Evolutionary conservation across 2,797 vertebrate species (phyloP).

Genomic region (Ptychadena robeensis): DNA sequence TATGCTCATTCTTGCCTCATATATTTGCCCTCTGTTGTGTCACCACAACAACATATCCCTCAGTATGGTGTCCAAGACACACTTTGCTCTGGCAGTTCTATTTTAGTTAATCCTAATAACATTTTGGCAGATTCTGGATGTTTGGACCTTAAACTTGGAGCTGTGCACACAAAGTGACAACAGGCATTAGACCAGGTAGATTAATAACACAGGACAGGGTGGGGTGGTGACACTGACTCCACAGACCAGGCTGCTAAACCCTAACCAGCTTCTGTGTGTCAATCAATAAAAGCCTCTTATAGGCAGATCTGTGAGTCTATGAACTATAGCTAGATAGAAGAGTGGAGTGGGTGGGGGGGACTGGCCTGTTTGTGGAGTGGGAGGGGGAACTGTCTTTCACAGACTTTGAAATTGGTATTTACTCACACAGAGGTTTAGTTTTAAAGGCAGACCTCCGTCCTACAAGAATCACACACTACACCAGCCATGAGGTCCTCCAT

Average conservation of each 20-base stretch:
- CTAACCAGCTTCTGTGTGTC: background rate
- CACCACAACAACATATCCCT: background rate
- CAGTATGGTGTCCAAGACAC: background rate
- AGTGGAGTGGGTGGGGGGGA: constrained; percentile 31
- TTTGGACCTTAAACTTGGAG: background rate
- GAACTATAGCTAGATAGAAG: constrained; percentile 36
- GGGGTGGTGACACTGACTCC: background rate
- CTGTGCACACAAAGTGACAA: background rate
- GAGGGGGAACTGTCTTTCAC: constrained; percentile 26
- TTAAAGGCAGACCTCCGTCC: constrained; percentile 11
- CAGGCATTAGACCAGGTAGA: background rate
- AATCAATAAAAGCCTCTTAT: constrained; percentile 4
- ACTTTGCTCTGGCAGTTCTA: background rate
- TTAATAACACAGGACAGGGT: constrained; percentile 37
- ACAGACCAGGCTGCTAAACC: constrained; percentile 11
- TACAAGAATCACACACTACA: background rate
- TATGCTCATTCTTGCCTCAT: background rate
- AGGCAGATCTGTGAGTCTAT: background rate
- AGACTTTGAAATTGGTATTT: constrained; percentile 56
- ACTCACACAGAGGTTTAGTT: constrained; percentile 41
- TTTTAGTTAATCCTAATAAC: background rate
- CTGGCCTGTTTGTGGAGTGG: constrained; percentile 15
- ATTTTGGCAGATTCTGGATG: background rate
- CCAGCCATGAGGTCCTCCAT: constrained; percentile 54
- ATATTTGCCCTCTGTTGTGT: background rate